Base-by-base conservation (phyloP, 2,797 vertebrate genomes). In the Tarsius wallacei region DNA sequence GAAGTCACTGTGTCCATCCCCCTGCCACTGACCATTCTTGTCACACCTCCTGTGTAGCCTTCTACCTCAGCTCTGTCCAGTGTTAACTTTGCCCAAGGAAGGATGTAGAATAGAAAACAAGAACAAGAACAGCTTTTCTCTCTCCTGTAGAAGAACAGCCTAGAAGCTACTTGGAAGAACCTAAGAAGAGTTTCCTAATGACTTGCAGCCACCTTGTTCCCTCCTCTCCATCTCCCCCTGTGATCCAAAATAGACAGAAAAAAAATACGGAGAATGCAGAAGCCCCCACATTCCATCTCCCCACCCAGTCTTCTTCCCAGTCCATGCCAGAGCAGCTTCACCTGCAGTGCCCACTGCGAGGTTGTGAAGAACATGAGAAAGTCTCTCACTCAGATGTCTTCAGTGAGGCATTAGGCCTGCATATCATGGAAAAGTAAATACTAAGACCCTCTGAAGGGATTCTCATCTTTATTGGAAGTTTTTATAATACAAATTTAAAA, bases 121-220 rank as follows among this genome's bases (percentile, higher is more conserved):
- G 51, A 76, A 47, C 87, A 59, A 88, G 64, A 81, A 64, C 68
- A 57, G 57, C 49, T 21, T 57, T 61, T 24, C 17, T 89, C 11
- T 91, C 22, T 90, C 82, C 91, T 33, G 19, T 47, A 55, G 28
- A 55, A 82, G 24, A 94, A 61, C 4, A 71, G 28, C 28, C 82
- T 71, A 90, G 64, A 77, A 59, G 61, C n/a, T 84, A 70, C n/a
- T 63, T 80, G 61, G 77, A 83, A 90, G 73, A 90, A 87, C 70
- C 22, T 36, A 90, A 74, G 49, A 93, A 70, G 13, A 13, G 81
- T 87, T 93, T 36, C 61, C 91, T 81, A 70, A 81, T n/a, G 61
- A 17, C 51, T 87, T 53, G 28, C 8, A 82, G 49, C 19, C 76
- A 22, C 47, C 26, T 84, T 77, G 19, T 86, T 94, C 64, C 87